Conservation (phyloP, 2,797 vertebrate genomes). For the Glyptemys insculpta region DNA sequence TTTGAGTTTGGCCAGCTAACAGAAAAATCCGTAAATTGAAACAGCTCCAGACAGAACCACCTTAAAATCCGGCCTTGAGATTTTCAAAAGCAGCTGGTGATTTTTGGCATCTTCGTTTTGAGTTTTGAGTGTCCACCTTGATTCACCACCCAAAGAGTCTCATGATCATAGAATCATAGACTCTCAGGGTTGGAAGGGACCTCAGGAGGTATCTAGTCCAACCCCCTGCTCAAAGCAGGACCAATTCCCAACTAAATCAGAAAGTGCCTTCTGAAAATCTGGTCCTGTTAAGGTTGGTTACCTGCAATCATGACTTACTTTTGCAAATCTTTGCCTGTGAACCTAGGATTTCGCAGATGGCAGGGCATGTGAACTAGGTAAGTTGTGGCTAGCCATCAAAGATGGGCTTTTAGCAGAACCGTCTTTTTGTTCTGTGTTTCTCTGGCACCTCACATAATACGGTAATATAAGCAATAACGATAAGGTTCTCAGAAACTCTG, state of each 20-base stretch:
- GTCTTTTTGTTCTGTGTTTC: neutral
- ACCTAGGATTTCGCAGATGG: neutral
- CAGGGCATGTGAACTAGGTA: neutral
- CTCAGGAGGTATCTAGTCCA: too few species aligned
- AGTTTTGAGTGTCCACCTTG: neutral
- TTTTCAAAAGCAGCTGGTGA: neutral
- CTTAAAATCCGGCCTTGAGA: neutral
- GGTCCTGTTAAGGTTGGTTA: neutral
- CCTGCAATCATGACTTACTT: neutral
- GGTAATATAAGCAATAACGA: too few species aligned
- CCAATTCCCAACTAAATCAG: neutral
- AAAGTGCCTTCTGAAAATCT: neutral
- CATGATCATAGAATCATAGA: too few species aligned
- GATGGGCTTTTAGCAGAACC: neutral
- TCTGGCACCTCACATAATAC: neutral
- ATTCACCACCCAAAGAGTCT: neutral
- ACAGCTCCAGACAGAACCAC: neutral
- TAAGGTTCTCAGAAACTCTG: neutral
- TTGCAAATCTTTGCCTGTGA: neutral
- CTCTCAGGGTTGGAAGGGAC: too few species aligned
- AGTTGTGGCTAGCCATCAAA: too few species aligned
- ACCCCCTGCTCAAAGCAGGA: too few species aligned
- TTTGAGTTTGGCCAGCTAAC: neutral
- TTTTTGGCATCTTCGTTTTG: neutral
- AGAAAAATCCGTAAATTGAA: neutral